Percentiles rank a stretch among this genome's conserved stretches.
Evolutionary conservation across 2,797 vertebrate genomes (phyloP).

Genomic region (Petrocephalus sullivani): DNA sequence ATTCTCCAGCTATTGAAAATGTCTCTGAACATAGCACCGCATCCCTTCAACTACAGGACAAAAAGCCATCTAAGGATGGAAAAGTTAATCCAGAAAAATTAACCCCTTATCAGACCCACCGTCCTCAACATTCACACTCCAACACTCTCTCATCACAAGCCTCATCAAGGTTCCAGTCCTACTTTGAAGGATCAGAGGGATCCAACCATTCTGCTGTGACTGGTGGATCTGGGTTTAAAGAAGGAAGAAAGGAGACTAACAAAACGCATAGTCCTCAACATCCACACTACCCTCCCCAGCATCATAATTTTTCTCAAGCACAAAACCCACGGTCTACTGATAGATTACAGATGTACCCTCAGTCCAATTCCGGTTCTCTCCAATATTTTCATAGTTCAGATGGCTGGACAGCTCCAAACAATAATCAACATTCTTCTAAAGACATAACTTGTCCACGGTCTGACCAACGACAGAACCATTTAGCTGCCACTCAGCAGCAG

Average conservation of each 20-base stretch:
- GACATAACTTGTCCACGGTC: slow-evolving; percentile 55
- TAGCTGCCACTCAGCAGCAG: slow-evolving; percentile 51
- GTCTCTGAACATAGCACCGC: slow-evolving; percentile 52
- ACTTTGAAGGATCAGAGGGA: slow-evolving; percentile 60
- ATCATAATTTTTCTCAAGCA: slow-evolving; percentile 53
- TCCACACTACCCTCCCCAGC: slow-evolving; percentile 57
- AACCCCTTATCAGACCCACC: slow-evolving; percentile 43
- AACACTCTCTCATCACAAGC: slow-evolving; percentile 57
- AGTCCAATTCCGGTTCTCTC: slow-evolving; percentile 52
- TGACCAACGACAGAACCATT: slow-evolving; percentile 19
- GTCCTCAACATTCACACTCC: slow-evolving; percentile 30
- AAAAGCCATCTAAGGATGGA: slow-evolving; percentile 39
- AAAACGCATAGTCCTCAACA: slow-evolving; percentile 26
- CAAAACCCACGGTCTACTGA: slow-evolving; percentile 40
- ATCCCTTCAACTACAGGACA: slow-evolving; percentile 37
- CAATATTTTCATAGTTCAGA: slow-evolving; percentile 57
- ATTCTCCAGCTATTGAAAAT: slow-evolving; percentile 43
- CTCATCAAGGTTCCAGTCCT: slow-evolving; percentile 54
- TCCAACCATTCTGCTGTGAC: slow-evolving; percentile 47
- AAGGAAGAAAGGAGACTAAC: slow-evolving; percentile 55
- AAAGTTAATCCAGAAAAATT: slow-evolving; percentile 47
- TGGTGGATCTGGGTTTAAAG: slow-evolving; percentile 57
- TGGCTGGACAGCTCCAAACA: slow-evolving; percentile 60
- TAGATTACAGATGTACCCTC: slow-evolving; percentile 64
- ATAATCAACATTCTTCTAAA: slow-evolving; percentile 54